Evolutionary conservation across 2,888 invertebrate genomes (phyloP).

Genomic region (Acronicta aceris): DNA sequence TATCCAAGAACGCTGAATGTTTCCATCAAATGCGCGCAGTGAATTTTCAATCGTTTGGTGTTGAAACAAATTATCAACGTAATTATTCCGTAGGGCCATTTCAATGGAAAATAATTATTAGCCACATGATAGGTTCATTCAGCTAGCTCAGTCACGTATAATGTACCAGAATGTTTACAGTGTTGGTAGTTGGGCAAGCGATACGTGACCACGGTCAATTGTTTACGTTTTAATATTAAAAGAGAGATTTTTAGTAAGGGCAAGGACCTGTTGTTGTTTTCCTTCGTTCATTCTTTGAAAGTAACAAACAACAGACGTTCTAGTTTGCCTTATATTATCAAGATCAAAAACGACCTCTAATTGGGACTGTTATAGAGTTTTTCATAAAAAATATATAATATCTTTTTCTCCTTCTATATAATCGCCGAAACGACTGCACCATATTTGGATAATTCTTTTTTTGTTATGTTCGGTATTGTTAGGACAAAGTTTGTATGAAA

Average conservation of each 20-base stretch:
- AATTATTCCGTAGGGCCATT: constrained; percentile 39
- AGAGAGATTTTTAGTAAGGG: constrained; percentile 45
- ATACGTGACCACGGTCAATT: constrained; percentile 45
- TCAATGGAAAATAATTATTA: constrained; percentile 35
- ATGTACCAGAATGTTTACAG: constrained; percentile 38
- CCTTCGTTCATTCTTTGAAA: not conserved
- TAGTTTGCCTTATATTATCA: no score
- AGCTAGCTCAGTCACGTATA: constrained; percentile 45
- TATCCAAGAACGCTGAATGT: no score
- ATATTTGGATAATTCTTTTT: no score
- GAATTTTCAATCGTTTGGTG: constrained; percentile 7
- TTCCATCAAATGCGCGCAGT: constrained; percentile 14
- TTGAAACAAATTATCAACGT: constrained; percentile 24
- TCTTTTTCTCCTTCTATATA: no score
- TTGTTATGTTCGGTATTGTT: no score
- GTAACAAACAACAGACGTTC: no score
- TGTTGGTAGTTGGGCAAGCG: constrained; percentile 35
- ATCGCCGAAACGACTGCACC: no score
- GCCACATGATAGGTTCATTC: constrained; percentile 13
- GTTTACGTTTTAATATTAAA: constrained; percentile 36
- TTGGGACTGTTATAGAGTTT: no score
- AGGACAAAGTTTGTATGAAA: no score
- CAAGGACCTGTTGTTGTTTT: constrained; percentile 31
- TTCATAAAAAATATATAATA: no score
- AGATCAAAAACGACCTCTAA: no score